Percentiles rank a stretch among this genome's conserved stretches.
phyloP scores from a whole-genome alignment of 2,113 vertebrate genomes.

The Dunckerocampus dactyliophorus region DNA sequence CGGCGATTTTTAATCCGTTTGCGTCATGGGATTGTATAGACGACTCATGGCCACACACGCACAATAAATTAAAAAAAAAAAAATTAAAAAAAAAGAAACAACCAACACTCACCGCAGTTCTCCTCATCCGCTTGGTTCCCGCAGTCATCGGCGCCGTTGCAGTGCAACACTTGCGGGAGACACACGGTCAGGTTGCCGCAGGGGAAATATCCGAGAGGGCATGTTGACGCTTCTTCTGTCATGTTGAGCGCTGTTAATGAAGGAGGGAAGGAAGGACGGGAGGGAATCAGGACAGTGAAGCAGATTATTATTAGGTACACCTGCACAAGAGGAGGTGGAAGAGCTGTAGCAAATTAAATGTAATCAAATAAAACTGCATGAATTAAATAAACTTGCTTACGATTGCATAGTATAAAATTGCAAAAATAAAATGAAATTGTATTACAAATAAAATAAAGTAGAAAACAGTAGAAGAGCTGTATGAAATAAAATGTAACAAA shows the following conservation, averaged over 20 bases:
- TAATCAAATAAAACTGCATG: too few relatives aligned
- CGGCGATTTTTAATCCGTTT: background rate
- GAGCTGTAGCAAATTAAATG: too few relatives aligned
- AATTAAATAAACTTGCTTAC: too few relatives aligned
- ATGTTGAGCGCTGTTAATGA: constrained; percentile 63
- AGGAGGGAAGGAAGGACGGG: background rate
- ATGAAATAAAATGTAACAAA: too few relatives aligned
- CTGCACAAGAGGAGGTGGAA: too few relatives aligned
- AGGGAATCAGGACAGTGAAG: too few relatives aligned
- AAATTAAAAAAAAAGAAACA: too few relatives aligned
- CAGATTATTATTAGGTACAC: too few relatives aligned
- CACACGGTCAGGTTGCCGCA: constrained; percentile 88
- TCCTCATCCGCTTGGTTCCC: constrained; percentile 90
- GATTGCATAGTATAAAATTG: too few relatives aligned
- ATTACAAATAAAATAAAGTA: too few relatives aligned
- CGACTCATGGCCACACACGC: background rate
- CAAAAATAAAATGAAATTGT: too few relatives aligned
- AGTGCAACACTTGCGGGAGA: constrained; percentile 89
- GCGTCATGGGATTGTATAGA: background rate
- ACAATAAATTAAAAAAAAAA: background rate
- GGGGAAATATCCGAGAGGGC: constrained; percentile 89
- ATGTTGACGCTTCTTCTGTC: constrained; percentile 62
- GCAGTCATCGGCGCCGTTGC: constrained; percentile 89
- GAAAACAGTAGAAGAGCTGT: too few relatives aligned
- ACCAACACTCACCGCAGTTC: constrained; percentile 83